Evolutionary conservation across 2,888 invertebrate genomes (phyloP), one percentile per base, ranked within the genome.

Genomic region (Pollenia labialis): DNA sequence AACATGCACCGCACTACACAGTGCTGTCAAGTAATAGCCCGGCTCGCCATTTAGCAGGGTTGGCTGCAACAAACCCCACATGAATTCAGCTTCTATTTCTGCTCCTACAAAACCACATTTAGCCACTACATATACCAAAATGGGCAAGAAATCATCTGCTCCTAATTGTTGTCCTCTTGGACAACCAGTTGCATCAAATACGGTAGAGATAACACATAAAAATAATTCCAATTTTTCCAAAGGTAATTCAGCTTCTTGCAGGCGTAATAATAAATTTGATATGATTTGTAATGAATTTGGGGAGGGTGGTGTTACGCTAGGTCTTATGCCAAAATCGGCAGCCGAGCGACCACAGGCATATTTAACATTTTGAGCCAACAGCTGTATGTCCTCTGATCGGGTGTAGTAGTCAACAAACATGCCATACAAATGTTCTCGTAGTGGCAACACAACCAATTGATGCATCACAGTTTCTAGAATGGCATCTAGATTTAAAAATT

Each of bases 381-480:
- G 94, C 82, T 96, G 95, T 82, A 97, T 96, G 87, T 97, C 97
- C 40, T 96, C 95, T 23, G 95, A 95, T 88, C 94, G 93, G 4
- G 96, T 97, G 92, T 98, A 99, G 94, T 97, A 97, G 75, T 98
- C 97, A 86, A 99, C 97, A 91, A 98, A 96, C 90, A 98, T 94
- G 89, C 96, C 95, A 92, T 98, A 97, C 87, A 98, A 95, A 90
- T 97, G 97, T 84, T 96, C 96, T 87, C 97, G 96, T 88, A 98
- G 94, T 9, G 98, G 98, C 76, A 96, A 94, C 50, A 99, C 97
- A 42, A 99, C 97, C 89, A 99, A 94, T 89, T 97, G 96, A 93
- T 98, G 98, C 95, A 99, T 96, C 87, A 99, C 98, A 85, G 97
- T 97, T 94, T 99, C 99, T 90, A 99, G 94, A 89, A 99, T 98